Conservation (phyloP, 2,113 vertebrate genomes). For the Bos javanicus region DNA sequence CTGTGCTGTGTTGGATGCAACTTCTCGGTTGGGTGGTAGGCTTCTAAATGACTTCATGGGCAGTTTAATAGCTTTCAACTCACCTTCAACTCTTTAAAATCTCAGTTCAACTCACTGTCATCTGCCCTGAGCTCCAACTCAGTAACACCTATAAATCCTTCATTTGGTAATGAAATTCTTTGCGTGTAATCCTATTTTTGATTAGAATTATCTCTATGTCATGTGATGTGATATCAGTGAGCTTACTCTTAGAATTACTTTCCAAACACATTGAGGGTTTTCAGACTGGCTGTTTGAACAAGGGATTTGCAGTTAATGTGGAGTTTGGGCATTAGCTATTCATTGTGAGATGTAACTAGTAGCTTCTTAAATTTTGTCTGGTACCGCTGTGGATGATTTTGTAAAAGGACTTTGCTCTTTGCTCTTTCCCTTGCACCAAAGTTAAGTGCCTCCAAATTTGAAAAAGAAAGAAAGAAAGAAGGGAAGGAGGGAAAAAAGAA, state of each 20-base stretch:
- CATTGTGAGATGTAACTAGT: background rate
- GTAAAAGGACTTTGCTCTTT: background rate
- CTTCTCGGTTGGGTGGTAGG: background rate
- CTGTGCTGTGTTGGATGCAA: background rate
- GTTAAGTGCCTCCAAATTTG: background rate
- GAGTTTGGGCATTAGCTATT: background rate
- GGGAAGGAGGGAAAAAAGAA: background rate
- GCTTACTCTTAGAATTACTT: background rate
- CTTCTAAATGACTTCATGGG: background rate
- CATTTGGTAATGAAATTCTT: background rate
- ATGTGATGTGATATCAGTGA: background rate
- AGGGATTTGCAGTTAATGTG: fast-evolving
- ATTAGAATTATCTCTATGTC: background rate
- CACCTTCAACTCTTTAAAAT: background rate
- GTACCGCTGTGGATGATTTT: background rate
- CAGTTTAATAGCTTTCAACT: background rate
- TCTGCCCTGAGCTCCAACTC: background rate
- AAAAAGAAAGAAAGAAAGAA: background rate
- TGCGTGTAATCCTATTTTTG: background rate
- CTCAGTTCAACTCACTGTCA: background rate
- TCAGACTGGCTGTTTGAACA: background rate
- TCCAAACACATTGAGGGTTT: background rate
- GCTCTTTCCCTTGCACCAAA: background rate
- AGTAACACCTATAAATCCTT: background rate
- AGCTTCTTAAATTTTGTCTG: background rate